Conservation (phyloP, 2,113 vertebrate genomes). For the Lontra canadensis region DNA sequence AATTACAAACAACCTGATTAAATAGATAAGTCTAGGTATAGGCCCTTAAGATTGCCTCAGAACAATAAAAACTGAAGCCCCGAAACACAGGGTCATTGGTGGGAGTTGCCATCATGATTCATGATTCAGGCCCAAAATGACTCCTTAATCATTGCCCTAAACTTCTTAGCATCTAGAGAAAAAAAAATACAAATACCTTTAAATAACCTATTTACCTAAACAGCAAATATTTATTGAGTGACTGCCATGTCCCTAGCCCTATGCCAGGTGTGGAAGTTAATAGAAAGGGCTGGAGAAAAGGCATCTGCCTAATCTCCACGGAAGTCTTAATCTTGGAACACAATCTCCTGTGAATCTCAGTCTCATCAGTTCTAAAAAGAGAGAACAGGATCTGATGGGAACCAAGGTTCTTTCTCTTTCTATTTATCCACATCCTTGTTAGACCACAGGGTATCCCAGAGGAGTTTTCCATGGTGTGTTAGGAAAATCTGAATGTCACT, state of each 20-base stretch:
- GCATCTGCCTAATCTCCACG: background rate
- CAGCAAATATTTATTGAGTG: background rate
- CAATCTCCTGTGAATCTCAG: background rate
- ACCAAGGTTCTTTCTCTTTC: background rate
- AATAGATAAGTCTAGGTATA: background rate
- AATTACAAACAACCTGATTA: constrained; percentile 42
- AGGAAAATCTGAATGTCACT: background rate
- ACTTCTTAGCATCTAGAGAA: background rate
- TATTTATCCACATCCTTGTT: background rate
- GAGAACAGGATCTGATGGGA: background rate
- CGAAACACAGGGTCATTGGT: background rate
- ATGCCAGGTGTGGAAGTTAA: background rate
- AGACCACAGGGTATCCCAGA: background rate
- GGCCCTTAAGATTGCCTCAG: background rate
- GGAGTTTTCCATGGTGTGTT: background rate
- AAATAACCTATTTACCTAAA: background rate
- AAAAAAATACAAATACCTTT: background rate
- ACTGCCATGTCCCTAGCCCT: background rate
- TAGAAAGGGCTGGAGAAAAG: background rate
- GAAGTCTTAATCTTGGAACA: background rate
- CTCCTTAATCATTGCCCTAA: background rate
- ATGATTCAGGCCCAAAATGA: background rate
- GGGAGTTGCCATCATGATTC: background rate
- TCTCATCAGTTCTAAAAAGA: background rate
- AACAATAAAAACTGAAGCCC: background rate